Base-by-base conservation (phyloP, 2,888 invertebrate species). In the Drosophila anomelani region DNA sequence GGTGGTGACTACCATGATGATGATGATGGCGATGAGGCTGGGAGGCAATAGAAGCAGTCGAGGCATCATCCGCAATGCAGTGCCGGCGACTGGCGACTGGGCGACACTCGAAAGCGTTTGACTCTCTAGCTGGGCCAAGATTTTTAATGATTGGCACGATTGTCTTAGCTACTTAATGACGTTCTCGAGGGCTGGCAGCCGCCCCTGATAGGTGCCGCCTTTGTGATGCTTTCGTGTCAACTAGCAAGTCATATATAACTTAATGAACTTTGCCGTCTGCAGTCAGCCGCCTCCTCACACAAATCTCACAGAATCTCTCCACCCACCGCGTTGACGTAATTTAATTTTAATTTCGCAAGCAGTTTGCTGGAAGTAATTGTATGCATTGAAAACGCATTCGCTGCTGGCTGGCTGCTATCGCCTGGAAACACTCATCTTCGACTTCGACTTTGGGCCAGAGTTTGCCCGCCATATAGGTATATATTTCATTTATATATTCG, bases 101-200 rank as follows among this genome's bases (percentile, higher is more conserved):
- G 51, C 36, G 51, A 15, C 63, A 77, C 73, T 66, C 74, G 51
- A 63, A 63, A 77, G 81, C 79, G 83, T 85, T 88, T 75, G 76
- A 77, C 76, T 64, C 56, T 58, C 73, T 38, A 63, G 64, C 57
- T 75, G 72, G 71, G 47, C 67, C 62, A 69, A 89, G 90, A 89
- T 87, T 87, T 87, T 87, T 86, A 88, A 87, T 87, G 86, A 87
- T 87, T 87, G 90, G 90, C 86, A 87, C 86, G 86, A 89, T 85
- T 85, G 85, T 85, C 89, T 85, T 82, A 77, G 85, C 85, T 89
- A 85, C 85, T 85, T 85, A 85, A 85, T 88, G 85, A 80, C 85
- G 85, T 75, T 75, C 85, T 72, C 58, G 86, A 82, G 84, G 75
- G 74, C 49, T 56, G 55, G 72, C 64, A 62, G 67, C 20, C 47